phyloP scores from a whole-genome alignment of 2,113 vertebrate species.

The Mastomys natalensis region DNA sequence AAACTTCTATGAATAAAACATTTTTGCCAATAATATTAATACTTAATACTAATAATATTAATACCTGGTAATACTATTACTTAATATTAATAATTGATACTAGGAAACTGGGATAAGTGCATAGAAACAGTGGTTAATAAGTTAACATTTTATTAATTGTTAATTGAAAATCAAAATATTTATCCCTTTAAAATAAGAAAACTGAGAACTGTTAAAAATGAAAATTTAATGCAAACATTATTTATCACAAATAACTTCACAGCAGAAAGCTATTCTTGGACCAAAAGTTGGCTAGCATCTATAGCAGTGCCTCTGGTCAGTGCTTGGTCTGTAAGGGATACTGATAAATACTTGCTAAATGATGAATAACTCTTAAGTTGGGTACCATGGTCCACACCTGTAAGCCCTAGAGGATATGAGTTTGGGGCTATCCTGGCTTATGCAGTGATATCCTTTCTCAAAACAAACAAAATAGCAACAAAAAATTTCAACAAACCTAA shows the following conservation, averaged over 20 bases:
- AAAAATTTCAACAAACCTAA: not conserved
- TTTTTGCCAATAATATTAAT: not conserved
- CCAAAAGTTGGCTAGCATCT: not conserved
- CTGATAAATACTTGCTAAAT: accelerated
- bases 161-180: not conserved
- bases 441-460: not conserved
- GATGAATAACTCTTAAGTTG: no score
- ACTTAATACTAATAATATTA: not conserved
- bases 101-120: not conserved
- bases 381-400: not conserved
- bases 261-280: not conserved
- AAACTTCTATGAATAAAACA: not conserved
- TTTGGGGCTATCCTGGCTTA: not conserved
- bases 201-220: not conserved
- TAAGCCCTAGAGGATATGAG: not conserved
- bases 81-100: no score
- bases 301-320: not conserved
- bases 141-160: no score
- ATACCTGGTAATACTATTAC: not conserved
- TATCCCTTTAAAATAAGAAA: not conserved
- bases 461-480: not conserved
- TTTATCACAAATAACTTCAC: no score
- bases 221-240: not conserved
- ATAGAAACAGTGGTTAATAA: not conserved
- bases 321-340: accelerated